These are phyloP conservation scores for Hofmannophila pseudospretella DNA, from an alignment of 2,888 invertebrate genomes.

Conservation along the genomic window DNA sequence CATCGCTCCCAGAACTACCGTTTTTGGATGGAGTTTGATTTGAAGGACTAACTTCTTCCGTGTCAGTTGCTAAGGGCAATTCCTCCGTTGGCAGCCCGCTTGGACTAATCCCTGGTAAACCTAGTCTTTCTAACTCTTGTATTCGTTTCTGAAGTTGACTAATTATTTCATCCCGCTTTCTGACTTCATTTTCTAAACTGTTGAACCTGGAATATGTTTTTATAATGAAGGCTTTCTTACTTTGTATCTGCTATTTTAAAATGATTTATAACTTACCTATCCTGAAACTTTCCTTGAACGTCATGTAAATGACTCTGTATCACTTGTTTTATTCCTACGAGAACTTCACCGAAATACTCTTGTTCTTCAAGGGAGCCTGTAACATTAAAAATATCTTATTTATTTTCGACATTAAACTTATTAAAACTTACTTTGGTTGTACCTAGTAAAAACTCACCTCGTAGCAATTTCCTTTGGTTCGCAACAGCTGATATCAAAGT, in stretches of 20 bases:
- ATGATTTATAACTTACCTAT: no score
- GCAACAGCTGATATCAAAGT: constrained; percentile 76
- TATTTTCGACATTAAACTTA: constrained; percentile 4
- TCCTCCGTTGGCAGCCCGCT: constrained; percentile 21
- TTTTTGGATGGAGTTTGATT: constrained; percentile 37
- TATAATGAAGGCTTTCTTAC: no score
- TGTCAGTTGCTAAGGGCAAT: constrained; percentile 14
- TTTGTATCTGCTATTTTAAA: no score
- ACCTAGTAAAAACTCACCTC: constrained; percentile 58
- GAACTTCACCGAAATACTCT: constrained; percentile 88
- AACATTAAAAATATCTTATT: constrained; percentile 29
- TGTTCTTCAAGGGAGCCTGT: constrained; percentile 84
- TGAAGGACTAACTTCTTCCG: constrained; percentile 12
- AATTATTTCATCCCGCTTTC: constrained; percentile 88
- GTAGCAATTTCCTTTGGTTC: constrained; percentile 77
- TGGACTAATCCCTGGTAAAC: constrained; percentile 32
- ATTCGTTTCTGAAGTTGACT: constrained; percentile 85
- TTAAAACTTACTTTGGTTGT: constrained; percentile 1
- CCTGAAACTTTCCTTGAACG: constrained; percentile 84
- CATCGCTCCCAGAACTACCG: constrained; percentile 66
- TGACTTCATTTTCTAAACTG: constrained; percentile 88
- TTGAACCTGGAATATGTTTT: constrained; percentile 76
- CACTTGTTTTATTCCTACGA: constrained; percentile 88
- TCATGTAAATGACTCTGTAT: constrained; percentile 86
- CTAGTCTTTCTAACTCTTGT: constrained; percentile 79